phyloP scores from a whole-genome alignment of 2,888 invertebrate species.

The Limnephilus auricula region DNA sequence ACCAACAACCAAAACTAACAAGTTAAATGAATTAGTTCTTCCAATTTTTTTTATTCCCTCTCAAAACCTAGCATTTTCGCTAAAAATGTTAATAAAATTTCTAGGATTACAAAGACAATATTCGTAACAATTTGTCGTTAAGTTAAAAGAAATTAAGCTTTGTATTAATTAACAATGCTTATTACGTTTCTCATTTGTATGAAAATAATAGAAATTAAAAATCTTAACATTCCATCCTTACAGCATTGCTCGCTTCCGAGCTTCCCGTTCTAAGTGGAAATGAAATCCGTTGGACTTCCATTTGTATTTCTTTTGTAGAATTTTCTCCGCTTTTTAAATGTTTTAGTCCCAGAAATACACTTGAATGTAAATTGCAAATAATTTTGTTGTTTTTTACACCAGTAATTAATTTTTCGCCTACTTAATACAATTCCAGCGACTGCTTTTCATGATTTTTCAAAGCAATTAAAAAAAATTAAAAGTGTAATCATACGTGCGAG shows the following conservation, averaged over 20 bases:
- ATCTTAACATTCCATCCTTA: not conserved
- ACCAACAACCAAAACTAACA: too few species aligned
- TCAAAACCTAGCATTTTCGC: not conserved
- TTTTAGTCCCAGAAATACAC: not conserved
- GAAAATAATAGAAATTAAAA: not conserved
- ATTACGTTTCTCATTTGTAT: not conserved
- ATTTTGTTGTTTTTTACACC: too few species aligned
- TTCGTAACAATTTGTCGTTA: not conserved
- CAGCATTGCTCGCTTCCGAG: not conserved
- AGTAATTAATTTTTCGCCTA: too few species aligned
- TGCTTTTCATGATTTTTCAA: too few species aligned
- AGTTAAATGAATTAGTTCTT: too few species aligned
- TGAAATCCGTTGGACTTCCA: not conserved
- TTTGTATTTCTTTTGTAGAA: not conserved
- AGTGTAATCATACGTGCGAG: too few species aligned
- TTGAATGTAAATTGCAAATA: not conserved
- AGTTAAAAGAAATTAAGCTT: not conserved
- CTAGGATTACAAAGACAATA: not conserved
- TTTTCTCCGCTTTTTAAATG: not conserved
- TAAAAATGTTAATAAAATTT: not conserved
- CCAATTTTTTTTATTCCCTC: not conserved
- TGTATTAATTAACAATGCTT: not conserved
- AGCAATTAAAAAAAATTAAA: too few species aligned
- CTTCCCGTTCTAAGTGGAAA: not conserved
- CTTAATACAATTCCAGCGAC: too few species aligned